These are phyloP conservation scores for Hippopotamus amphibius DNA, from an alignment of 2,113 vertebrate genomes.

Conservation along the genomic window DNA sequence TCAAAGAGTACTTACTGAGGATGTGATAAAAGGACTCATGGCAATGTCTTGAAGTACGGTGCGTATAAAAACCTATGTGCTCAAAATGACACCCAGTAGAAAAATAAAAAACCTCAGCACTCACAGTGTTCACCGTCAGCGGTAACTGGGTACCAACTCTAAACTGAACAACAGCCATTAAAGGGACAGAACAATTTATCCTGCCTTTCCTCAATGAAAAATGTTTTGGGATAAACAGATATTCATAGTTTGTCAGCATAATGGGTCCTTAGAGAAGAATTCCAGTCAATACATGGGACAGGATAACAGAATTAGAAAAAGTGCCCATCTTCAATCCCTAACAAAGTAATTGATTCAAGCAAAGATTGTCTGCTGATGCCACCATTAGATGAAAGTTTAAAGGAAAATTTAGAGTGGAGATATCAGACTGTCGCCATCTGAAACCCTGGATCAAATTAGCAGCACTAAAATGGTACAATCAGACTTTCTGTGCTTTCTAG, in stretches of 20 bases:
- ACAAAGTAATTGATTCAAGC: not conserved
- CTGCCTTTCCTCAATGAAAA: constrained; percentile 29
- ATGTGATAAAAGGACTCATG: not conserved
- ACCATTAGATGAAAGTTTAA: not conserved
- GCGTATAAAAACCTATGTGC: not conserved
- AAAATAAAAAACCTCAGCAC: not conserved
- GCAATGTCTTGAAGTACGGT: not conserved
- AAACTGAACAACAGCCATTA: not conserved
- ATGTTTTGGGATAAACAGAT: not conserved
- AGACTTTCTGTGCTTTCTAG: not conserved
- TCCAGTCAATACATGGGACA: not conserved
- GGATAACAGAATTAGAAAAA: constrained; percentile 12
- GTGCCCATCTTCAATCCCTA: not conserved
- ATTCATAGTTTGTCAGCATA: not conserved
- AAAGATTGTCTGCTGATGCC: constrained; percentile 4
- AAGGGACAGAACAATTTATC: not conserved
- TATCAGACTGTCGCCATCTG: not conserved
- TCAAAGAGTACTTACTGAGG: not conserved
- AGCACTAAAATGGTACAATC: not conserved
- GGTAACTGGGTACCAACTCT: not conserved
- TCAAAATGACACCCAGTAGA: not conserved
- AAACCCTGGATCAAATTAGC: constrained; percentile 28
- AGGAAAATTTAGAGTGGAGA: not conserved
- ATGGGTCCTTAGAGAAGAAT: not conserved
- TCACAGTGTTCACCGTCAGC: not conserved